Base-by-base conservation (phyloP, 2,113 vertebrate genomes). In the Pipa parva region DNA sequence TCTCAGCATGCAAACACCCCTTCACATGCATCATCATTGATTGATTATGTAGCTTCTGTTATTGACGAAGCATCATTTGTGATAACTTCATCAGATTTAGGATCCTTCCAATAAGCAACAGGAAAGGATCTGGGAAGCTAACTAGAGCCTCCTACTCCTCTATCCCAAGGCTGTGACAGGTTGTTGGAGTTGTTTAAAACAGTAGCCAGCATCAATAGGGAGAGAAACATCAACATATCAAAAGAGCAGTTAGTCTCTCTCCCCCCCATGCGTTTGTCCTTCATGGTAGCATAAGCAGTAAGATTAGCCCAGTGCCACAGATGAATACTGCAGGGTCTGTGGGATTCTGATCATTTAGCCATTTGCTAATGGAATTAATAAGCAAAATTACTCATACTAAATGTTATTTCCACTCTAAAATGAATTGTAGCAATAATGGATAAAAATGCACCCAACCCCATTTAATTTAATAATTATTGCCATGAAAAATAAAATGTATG, bases 391-490 rank as follows among this genome's bases (percentile, higher is more conserved):
- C 26, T 12, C 37, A 51, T 36, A 63, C 27, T 20, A 4, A 52
- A 51, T 52, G 36, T 52, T 63, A 52, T 52, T 63, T 63, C 60
- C 60, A 50, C n/a, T 63, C 48, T 24, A 52, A 63, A 51, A 36
- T 13, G 20, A 27, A 50, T 63, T 20, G 31, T 36, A 50, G n/a
- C n/a, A n/a, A n/a, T n/a, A 13, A 50, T 18, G 45, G 21, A 20
- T 51, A 28, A 63, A 63, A 50, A 50, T 33, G n/a, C 31, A 63
- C 21, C 48, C 50, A 22, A 20, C 21, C 22, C 20, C 28, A 52
- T 52, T 36, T 63, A 51, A 63, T 63, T 31, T 21, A 63, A 51
- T 63, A 45, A 24, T 15, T n/a, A 63, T 63, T 31, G 37, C 61
- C 61, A 63, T 52, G 61, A 48, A 18, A 50, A 63, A 63, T 63